A percentile compares a stretch with the other conserved stretches of the same genome.
These are phyloP conservation scores for Leiothrix lutea DNA, from an alignment of 2,113 vertebrate species.

Conservation along the genomic window DNA sequence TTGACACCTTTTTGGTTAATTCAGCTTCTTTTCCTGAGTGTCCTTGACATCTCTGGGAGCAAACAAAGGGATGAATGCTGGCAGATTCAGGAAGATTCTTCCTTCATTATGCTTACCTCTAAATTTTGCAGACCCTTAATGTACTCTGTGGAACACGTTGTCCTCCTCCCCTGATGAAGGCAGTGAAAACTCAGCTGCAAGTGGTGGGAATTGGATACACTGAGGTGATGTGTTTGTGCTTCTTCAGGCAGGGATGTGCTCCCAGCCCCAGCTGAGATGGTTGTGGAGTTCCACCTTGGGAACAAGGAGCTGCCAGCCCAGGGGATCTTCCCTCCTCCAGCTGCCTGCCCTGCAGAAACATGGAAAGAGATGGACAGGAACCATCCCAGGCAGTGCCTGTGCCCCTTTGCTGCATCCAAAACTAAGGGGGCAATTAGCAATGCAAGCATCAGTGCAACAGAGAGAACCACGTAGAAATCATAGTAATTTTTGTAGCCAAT, in stretches of 20 bases:
- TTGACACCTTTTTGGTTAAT: not conserved
- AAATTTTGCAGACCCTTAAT: not conserved
- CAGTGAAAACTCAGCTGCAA: not conserved
- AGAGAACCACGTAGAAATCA: not conserved
- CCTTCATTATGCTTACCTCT: not conserved
- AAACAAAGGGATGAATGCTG: not conserved
- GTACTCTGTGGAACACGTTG: not conserved
- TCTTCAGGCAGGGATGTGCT: not conserved
- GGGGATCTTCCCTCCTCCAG: not conserved
- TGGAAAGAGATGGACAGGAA: not conserved
- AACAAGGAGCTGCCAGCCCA: not conserved
- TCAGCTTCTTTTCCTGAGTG: not conserved
- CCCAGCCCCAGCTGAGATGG: not conserved
- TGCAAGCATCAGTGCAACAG: not conserved
- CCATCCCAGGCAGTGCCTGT: not conserved
- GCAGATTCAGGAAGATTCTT: not conserved
- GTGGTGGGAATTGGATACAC: not conserved
- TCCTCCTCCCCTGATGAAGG: not conserved
- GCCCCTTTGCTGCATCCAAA: not conserved
- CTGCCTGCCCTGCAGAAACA: not conserved
- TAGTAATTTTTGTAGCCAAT: not conserved
- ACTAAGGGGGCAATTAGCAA: not conserved
- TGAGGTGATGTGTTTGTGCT: not conserved
- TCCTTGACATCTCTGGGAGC: not conserved
- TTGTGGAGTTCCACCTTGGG: not conserved